A percentile compares a stretch with the other conserved stretches of the same genome.
phyloP scores from a whole-genome alignment of 2,888 invertebrate species.

The Drosophila borealis region DNA sequence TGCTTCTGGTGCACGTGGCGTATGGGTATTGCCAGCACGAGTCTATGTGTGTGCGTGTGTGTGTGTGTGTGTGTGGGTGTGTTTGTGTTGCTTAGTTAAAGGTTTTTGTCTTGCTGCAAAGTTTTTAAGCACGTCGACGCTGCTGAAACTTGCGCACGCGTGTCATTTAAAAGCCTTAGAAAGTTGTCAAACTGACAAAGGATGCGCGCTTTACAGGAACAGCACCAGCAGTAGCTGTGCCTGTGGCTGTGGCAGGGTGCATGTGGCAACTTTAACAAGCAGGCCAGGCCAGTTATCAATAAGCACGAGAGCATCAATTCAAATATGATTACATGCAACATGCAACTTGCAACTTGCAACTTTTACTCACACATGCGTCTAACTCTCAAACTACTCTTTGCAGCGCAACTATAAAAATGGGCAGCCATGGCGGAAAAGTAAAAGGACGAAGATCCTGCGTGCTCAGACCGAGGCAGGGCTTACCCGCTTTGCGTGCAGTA shows the following conservation, averaged over 20 bases:
- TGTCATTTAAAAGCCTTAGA: slow-evolving; percentile 61
- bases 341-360: slow-evolving; percentile 40
- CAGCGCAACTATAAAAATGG: slow-evolving; percentile 53
- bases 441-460: slow-evolving; percentile 17
- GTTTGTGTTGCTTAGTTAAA: slow-evolving; percentile 60
- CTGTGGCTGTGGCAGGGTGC: slow-evolving; percentile 3
- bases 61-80: slow-evolving; percentile 5
- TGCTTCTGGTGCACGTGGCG: slow-evolving; percentile 49
- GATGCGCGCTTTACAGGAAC: slow-evolving; percentile 18
- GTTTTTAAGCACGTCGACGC: slow-evolving; percentile 69
- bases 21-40: slow-evolving; percentile 52
- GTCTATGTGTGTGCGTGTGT: background rate
- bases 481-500: slow-evolving; percentile 79
- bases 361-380: slow-evolving; percentile 34
- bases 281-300: slow-evolving; percentile 59
- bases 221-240: background rate
- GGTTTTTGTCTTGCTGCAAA: slow-evolving; percentile 60
- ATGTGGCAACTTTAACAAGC: slow-evolving; percentile 50
- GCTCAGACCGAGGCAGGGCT: slow-evolving; percentile 29
- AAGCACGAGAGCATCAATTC: slow-evolving; percentile 53
- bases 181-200: slow-evolving; percentile 58
- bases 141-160: slow-evolving; percentile 58
- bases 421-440: slow-evolving; percentile 21
- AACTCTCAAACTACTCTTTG: slow-evolving; percentile 46
- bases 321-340: slow-evolving; percentile 62